Conservation (phyloP, 1,140 invertebrate genomes). For the Nymphalis io region DNA sequence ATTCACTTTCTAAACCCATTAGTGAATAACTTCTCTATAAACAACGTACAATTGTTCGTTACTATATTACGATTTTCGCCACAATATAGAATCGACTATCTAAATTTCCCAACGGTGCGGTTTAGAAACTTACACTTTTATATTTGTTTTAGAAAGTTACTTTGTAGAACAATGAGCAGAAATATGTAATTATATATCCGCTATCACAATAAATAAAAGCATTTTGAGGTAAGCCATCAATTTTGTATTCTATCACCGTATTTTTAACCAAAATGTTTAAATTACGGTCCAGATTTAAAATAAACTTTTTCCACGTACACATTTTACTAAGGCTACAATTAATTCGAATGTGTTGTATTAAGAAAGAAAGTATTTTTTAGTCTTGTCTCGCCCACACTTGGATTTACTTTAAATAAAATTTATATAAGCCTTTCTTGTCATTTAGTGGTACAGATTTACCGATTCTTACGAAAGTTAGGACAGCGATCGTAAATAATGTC, state of each 20-base stretch:
- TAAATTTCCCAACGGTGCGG: slow-evolving; percentile 40
- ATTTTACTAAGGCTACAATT: not conserved
- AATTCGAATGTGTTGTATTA: not conserved
- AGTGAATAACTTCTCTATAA: slow-evolving; percentile 29
- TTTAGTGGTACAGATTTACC: slow-evolving; percentile 31
- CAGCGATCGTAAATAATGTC: slow-evolving; percentile 71
- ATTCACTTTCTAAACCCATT: slow-evolving; percentile 54
- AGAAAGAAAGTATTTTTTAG: slow-evolving; percentile 13
- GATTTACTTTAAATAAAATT: slow-evolving; percentile 18
- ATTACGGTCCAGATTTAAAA: not conserved
- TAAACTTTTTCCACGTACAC: not conserved
- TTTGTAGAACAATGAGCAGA: slow-evolving; percentile 40
- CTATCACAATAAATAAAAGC: not conserved
- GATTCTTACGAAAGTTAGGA: slow-evolving; percentile 44
- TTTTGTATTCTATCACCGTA: not conserved
- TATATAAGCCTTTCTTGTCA: slow-evolving; percentile 16
- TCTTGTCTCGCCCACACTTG: not conserved
- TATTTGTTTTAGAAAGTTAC: slow-evolving; percentile 40
- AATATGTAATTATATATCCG: slow-evolving; percentile 36
- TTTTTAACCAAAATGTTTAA: not conserved
- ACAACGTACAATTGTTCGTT: slow-evolving; percentile 34
- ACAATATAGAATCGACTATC: slow-evolving; percentile 40
- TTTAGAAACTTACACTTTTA: slow-evolving; percentile 40
- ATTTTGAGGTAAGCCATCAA: not conserved
- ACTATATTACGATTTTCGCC: slow-evolving; percentile 41